Evolutionary conservation across 1,140 invertebrate species (phyloP), one percentile per base, ranked within the genome.

Genomic region (Callitettix versicolor): DNA sequence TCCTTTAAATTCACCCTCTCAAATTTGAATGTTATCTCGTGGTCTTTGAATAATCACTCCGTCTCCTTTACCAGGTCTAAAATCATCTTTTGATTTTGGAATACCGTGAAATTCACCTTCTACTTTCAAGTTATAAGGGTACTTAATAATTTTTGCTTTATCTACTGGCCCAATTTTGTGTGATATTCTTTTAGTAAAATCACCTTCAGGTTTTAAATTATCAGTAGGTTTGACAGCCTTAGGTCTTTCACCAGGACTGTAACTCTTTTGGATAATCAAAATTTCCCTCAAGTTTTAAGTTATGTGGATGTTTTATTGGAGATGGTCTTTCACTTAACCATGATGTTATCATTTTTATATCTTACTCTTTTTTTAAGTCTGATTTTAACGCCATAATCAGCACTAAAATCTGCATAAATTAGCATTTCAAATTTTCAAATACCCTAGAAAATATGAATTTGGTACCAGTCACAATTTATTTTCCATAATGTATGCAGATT

Each of bases 101-200:
- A 46, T 57, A 26, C 26, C 61, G 30, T 58, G 46, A 60, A 82
- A 81, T 48, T 84, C 80, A 3, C 86, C 85, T 72, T 87, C 83
- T 46, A 81, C 70, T 66, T 75, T 78, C 3, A 88, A 64, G 68
- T 88, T 80, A 61, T 84, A 80, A 58, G 74, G 70, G 33, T 76
- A 76, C 21, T 65, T 65, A 0, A 76, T 71, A 22, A 79, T 67
- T 42, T 80, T 75, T 1, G 77, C 71, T 61, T 73, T 68, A 64
- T 80, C 76, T 58, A 21, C 70, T 63, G 60, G 61, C 7, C 40
- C 43, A n/a, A 22, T 34, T 24, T 59, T 56, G 20, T 62, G 57
- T 17, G 44, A 46, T 0, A 67, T 66, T 0, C 66, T 67, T 4
- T 65, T 61, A 51, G 70, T 69, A 60, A 74, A 76, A 4, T 76